Evolutionary conservation across 2,888 invertebrate species (phyloP), one percentile per base, ranked within the genome.

Genomic region (Shargacucullia verbasci): DNA sequence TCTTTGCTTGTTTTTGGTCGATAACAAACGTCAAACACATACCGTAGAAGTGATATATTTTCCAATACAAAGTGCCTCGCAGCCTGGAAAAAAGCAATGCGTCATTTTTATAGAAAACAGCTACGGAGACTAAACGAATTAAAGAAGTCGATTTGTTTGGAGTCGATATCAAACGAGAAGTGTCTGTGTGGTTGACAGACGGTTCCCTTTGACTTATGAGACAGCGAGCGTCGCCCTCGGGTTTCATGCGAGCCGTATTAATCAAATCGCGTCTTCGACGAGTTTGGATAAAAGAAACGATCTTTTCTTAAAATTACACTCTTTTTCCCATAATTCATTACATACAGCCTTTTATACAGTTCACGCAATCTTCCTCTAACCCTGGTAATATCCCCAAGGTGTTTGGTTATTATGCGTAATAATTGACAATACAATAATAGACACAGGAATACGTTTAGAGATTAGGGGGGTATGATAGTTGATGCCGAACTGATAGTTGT

Each of bases 131-230:
- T 57, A 68, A 54, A 59, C 53, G 66, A 74, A 77, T 79, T 69
- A 67, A 67, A 73, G 67, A 59, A 68, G 64, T 71, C 77, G 73
- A 80, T 80, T 79, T 76, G 70, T 78, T 69, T 60, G 56, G 56
- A 63, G 63, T 67, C 59, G 68, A 66, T 74, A 76, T 61, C 64
- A 70, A 76, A 73, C 59, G 70, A 70, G 66, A 62, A 47, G 67
- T 76, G 70, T 63, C 76, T 40, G 44, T 67, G 76, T 41, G 72
- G 55, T 58, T 68, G 80, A 73, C 74, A 76, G 75, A 60, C 61
- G 55, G 55, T 35, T 50, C 44, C 38, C 46, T 55, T 59, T 63
- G 60, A 73, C 73, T 73, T 71, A 67, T 71, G 73, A 59, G 72
- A 60, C 43, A 49, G 43, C 1, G 34, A 35, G 27, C 50, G 44